These are phyloP conservation scores for Brenthis daphne DNA, from an alignment of 2,888 invertebrate species.

Conservation along the genomic window DNA sequence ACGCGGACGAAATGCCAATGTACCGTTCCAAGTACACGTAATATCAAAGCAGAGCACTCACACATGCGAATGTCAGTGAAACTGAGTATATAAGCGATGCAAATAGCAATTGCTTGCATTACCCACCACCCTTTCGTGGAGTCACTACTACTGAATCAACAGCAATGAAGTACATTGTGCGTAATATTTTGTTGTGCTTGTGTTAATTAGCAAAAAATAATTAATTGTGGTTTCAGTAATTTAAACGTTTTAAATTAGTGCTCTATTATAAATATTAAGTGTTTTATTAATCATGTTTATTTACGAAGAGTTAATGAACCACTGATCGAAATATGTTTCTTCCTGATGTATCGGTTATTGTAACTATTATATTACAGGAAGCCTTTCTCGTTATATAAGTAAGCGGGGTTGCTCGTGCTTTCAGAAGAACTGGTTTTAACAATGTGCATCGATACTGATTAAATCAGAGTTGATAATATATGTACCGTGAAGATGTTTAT, in stretches of 20 bases:
- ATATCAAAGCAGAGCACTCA: constrained; percentile 64
- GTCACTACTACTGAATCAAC: constrained; percentile 55
- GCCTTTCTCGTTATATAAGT: constrained; percentile 62
- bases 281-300: constrained; percentile 25
- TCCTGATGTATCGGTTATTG: constrained; percentile 51
- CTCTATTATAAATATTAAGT: constrained; percentile 10
- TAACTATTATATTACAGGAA: constrained; percentile 53
- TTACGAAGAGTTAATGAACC: constrained; percentile 49
- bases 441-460: constrained; percentile 27
- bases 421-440: constrained; percentile 54
- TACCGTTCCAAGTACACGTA: constrained; percentile 60
- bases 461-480: constrained; percentile 2
- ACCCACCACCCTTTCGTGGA: constrained; percentile 72
- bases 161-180: constrained; percentile 77
- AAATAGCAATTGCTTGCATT: constrained; percentile 75
- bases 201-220: constrained; percentile 39
- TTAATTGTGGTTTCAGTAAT: constrained; percentile 35
- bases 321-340: constrained; percentile 47
- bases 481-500: constrained; percentile 6
- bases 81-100: constrained; percentile 80
- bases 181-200: constrained; percentile 54
- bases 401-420: constrained; percentile 50
- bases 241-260: constrained; percentile 3
- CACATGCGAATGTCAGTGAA: constrained; percentile 69
- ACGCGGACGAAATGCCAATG: constrained; percentile 71